These are phyloP conservation scores for Mesochorus sp. DNA, from an alignment of 2,888 invertebrate species.

Conservation along the genomic window DNA sequence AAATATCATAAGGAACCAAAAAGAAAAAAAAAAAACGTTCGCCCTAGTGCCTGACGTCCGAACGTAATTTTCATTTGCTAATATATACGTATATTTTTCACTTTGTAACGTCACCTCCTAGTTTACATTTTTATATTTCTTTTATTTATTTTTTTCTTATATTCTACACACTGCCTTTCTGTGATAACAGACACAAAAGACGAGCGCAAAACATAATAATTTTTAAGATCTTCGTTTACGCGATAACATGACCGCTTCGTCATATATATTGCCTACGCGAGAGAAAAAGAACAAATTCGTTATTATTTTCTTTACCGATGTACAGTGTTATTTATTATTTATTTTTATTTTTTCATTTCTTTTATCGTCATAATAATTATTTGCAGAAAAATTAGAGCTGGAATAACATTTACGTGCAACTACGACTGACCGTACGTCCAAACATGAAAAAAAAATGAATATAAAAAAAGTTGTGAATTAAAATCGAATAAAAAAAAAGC, in stretches of 20 bases:
- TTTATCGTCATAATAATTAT: neutral
- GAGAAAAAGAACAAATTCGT: neutral
- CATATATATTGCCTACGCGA: neutral
- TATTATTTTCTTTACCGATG: neutral
- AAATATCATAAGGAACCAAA: constrained; percentile 37
- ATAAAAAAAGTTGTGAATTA: constrained; percentile 15
- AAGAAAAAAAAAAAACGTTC: neutral
- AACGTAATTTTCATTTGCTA: constrained; percentile 47
- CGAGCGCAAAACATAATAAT: constrained; percentile 28
- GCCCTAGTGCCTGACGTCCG: constrained; percentile 58
- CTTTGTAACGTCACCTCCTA: neutral
- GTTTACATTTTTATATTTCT: neutral
- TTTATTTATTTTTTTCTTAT: neutral
- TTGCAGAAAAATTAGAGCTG: no score
- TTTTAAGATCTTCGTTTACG: constrained; percentile 6
- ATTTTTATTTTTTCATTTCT: neutral
- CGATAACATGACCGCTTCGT: constrained; percentile 16
- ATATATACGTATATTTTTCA: constrained; percentile 2
- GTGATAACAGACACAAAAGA: constrained; percentile 55
- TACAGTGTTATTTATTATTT: neutral
- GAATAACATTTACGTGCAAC: neutral
- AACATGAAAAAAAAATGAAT: constrained; percentile 1
- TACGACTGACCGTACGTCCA: constrained; percentile 8
- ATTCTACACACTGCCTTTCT: constrained; percentile 23
- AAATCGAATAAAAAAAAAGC: constrained; percentile 37